Base-by-base conservation (phyloP, 2,888 invertebrate species). In the Malthinus flaveolus region DNA sequence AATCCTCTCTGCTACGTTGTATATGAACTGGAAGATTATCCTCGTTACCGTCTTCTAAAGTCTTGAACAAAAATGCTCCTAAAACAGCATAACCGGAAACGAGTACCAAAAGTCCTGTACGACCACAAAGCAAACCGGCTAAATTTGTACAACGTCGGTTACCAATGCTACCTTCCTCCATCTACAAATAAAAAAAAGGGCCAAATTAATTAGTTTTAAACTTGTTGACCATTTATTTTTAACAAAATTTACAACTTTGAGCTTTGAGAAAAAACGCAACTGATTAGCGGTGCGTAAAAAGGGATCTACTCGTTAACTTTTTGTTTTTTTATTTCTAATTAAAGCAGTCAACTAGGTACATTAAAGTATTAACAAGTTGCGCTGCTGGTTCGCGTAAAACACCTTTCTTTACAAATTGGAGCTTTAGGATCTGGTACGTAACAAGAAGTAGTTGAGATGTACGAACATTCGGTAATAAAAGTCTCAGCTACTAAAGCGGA, bases 1-100 rank as follows among this genome's bases (percentile, higher is more conserved):
- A 89, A 49, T 78, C 78, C 65, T 78, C 78, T 47, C 78, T 67
- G 60, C 75, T 77, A 45, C 73, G 75, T 56, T 77, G 76, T 46
- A 77, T 75, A 4, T 71, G 71, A 5, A 56, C 55, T 9, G 70
- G 68, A 1, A 63, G 49, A 33, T 68, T 68, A 33, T 53, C 64
- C 34, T 71, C 74, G 23, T 66, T 72, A 13, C 72, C 77, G 39
- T 74, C 75, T 67, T 76, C 77, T 36, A 78, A 66, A 3, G 76
- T 66, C 61, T 73, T 75, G 64, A 78, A 78, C 7, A 78, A 61
- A n/a, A 78, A 54, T 3, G 78, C 78, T 10, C 78, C 78, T 34
- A 78, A 67, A n/a, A 78, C 66, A 7, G 76, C 75, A 64, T 78
- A 78, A 15, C 75, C 75, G 1, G 73, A 73, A 69, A 78, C 75